Evolutionary conservation across 1,140 invertebrate genomes (phyloP).

Genomic region (Tetramorium alpestre): DNA sequence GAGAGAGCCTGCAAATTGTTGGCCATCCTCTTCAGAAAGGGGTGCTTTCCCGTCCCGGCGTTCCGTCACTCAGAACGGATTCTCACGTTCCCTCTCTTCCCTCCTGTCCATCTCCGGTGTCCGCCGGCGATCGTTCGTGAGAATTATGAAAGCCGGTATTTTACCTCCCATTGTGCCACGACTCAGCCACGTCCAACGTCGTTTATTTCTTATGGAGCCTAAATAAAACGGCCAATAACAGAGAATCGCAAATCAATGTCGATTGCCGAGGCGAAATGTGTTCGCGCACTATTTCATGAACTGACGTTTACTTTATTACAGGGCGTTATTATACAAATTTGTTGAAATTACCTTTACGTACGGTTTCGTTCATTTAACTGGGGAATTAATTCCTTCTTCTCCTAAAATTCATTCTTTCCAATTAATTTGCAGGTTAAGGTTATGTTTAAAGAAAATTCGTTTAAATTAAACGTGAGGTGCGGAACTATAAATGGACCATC

Average conservation of each 20-base stretch:
- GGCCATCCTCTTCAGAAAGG: constrained; percentile 29
- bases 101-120: constrained; percentile 23
- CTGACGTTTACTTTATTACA: not conserved
- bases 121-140: constrained; percentile 38
- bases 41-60: constrained; percentile 9
- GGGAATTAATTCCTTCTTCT: not conserved
- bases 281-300: not conserved
- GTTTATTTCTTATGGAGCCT: constrained; percentile 35
- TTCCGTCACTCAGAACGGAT: constrained; percentile 37
- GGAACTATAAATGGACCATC: not conserved
- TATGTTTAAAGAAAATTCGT: not conserved
- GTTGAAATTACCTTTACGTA: not conserved
- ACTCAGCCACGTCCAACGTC: not conserved
- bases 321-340: not conserved
- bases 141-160: constrained; percentile 67
- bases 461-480: constrained; percentile 1
- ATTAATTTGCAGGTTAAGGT: not conserved
- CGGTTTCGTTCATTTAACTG: not conserved
- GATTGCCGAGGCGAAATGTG: not conserved
- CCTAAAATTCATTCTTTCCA: not conserved
- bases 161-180: constrained; percentile 31
- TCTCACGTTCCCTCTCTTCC: not conserved
- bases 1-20: constrained; percentile 39
- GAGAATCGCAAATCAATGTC: constrained; percentile 32
- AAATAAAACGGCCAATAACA: constrained; percentile 46